Percentiles rank a stretch among this genome's conserved stretches.
Evolutionary conservation across 1,140 invertebrate species (phyloP).

Genomic region (Andrena cerasifolii): DNA sequence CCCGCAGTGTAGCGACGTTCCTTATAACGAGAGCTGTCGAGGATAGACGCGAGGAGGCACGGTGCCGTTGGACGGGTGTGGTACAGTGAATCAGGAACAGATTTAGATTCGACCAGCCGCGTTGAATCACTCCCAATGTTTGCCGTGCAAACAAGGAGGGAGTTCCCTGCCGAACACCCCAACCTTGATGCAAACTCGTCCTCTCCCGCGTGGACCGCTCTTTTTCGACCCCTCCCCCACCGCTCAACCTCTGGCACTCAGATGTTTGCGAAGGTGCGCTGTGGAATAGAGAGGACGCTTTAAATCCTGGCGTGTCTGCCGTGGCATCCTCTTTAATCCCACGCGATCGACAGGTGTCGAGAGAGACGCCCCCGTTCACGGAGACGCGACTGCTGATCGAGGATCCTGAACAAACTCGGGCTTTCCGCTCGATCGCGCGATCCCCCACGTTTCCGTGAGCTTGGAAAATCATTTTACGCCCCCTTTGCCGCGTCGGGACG

Average conservation of each 20-base stretch:
- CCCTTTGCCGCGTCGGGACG: not conserved
- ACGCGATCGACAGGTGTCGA: slow-evolving; percentile 65
- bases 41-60: slow-evolving; percentile 17
- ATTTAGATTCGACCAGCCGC: slow-evolving; percentile 53
- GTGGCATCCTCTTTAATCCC: slow-evolving; percentile 70
- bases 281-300: slow-evolving; percentile 34
- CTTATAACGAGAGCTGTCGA: slow-evolving; percentile 41
- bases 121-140: slow-evolving; percentile 72
- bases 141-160: slow-evolving; percentile 70
- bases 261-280: slow-evolving; percentile 36
- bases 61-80: not conserved
- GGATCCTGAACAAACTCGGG: slow-evolving; percentile 56
- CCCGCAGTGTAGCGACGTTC: slow-evolving; percentile 36
- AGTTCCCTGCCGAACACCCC: slow-evolving; percentile 42
- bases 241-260: too few species aligned
- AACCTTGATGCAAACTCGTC: slow-evolving; percentile 23
- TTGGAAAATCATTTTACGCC: slow-evolving; percentile 9
- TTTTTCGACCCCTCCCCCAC: not conserved
- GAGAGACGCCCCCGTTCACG: not conserved
- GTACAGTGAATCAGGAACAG: slow-evolving; percentile 33
- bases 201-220: not conserved
- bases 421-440: slow-evolving; percentile 47
- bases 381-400: slow-evolving; percentile 44
- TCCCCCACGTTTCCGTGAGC: slow-evolving; percentile 8
- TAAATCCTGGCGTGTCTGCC: slow-evolving; percentile 50